phyloP scores from a whole-genome alignment of 2,888 invertebrate species.

The Drosophila conformis region DNA sequence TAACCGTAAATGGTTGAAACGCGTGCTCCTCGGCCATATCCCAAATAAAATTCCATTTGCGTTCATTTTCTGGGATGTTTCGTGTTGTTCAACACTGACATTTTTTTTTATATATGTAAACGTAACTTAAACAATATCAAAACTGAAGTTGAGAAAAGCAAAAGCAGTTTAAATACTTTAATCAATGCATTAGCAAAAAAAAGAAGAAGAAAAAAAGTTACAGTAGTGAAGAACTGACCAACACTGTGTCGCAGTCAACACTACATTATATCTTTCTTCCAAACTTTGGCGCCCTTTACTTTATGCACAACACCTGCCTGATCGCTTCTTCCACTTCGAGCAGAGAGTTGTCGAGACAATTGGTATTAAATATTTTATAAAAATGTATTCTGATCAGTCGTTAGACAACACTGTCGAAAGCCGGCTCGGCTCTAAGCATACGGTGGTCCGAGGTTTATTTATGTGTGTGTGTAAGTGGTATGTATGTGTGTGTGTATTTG shows the following conservation, averaged over 20 bases:
- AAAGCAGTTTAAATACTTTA: background rate
- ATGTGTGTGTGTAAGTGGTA: background rate
- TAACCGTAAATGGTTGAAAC: slow-evolving; percentile 15
- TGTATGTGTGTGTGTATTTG: background rate
- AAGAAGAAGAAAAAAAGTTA: background rate
- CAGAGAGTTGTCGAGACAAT: background rate
- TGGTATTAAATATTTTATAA: background rate
- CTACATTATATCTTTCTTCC: background rate
- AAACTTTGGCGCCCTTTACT: background rate
- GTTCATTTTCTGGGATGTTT: background rate
- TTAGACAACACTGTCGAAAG: slow-evolving; percentile 8
- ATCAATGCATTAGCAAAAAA: too few species aligned
- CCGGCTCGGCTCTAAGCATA: slow-evolving; percentile 2
- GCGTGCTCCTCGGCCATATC: slow-evolving; percentile 22
- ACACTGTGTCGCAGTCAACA: background rate
- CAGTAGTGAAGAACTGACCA: background rate
- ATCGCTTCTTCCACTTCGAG: background rate
- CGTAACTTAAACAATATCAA: background rate
- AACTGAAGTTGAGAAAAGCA: background rate
- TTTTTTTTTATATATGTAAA: background rate
- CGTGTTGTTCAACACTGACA: slow-evolving; percentile 8
- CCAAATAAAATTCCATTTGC: background rate
- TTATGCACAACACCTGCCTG: background rate
- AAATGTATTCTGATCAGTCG: background rate
- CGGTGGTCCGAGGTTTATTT: slow-evolving; percentile 31